Conservation (phyloP, 2,888 invertebrate genomes). For the Aporophyla nigra region DNA sequence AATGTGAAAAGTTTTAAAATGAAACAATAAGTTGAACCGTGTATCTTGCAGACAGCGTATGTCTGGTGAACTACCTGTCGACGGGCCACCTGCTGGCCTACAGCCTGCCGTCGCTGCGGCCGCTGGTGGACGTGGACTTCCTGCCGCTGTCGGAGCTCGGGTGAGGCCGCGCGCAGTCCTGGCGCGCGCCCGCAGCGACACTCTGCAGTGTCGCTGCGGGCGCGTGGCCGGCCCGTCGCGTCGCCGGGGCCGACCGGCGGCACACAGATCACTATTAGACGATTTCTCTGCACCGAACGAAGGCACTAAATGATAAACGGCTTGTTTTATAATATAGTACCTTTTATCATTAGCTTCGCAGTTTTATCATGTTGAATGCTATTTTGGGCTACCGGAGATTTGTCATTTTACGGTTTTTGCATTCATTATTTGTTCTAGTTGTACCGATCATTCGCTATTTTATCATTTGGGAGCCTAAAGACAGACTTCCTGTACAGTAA, state of each 20-base stretch:
- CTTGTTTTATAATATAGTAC: slow-evolving; percentile 77
- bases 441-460: slow-evolving; percentile 82
- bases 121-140: slow-evolving; percentile 98
- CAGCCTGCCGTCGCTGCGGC: slow-evolving; percentile 98
- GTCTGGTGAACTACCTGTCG: slow-evolving; percentile 98
- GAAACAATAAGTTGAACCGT: not conserved
- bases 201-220: slow-evolving; percentile 12
- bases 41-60: slow-evolving; percentile 95
- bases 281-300: slow-evolving; percentile 84
- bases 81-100: slow-evolving; percentile 98
- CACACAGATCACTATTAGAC: slow-evolving; percentile 81
- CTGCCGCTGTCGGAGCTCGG: slow-evolving; percentile 98
- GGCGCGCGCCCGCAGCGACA: slow-evolving; percentile 14
- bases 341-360: slow-evolving; percentile 81
- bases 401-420: slow-evolving; percentile 70
- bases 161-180: slow-evolving; percentile 87
- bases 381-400: slow-evolving; percentile 68
- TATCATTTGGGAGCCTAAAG: slow-evolving; percentile 89
- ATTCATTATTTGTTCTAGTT: slow-evolving; percentile 75
- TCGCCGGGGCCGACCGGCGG: slow-evolving; percentile 72
- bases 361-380: slow-evolving; percentile 83
- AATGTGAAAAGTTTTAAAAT: not conserved
- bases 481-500: slow-evolving; percentile 79
- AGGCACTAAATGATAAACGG: slow-evolving; percentile 90
- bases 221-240: slow-evolving; percentile 27